Percentiles rank a stretch among this genome's conserved stretches.
phyloP scores from a whole-genome alignment of 2,888 invertebrate genomes.

The Bruchidius siliquastri region DNA sequence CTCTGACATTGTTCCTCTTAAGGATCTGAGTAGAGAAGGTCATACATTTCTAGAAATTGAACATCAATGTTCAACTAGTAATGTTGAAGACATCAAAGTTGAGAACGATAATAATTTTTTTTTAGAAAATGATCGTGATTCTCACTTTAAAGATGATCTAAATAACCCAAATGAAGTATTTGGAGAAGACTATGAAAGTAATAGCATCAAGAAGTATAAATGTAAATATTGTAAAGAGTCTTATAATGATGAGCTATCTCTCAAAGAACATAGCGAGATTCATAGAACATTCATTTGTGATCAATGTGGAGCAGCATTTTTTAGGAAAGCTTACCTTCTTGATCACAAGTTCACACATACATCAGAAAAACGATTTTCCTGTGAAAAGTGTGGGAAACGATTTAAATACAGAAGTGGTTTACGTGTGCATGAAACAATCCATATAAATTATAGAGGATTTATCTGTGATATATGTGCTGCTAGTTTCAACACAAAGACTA shows the following conservation, averaged over 20 bases:
- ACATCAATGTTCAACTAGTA: neutral
- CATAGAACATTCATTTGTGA: slow-evolving; percentile 26
- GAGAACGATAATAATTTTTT: no score
- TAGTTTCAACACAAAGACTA: slow-evolving; percentile 32
- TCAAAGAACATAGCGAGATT: slow-evolving; percentile 16
- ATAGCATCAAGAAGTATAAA: slow-evolving; percentile 9
- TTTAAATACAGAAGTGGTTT: slow-evolving; percentile 33
- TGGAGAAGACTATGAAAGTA: neutral
- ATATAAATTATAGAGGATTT: slow-evolving; percentile 30
- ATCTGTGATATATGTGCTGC: slow-evolving; percentile 35
- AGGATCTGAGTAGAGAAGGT: neutral
- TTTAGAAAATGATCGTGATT: neutral
- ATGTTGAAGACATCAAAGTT: neutral
- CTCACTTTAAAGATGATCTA: neutral
- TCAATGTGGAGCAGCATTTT: slow-evolving; percentile 24
- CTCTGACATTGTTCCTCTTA: neutral
- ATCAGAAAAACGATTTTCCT: slow-evolving; percentile 26
- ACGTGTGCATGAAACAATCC: slow-evolving; percentile 30
- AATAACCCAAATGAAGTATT: neutral
- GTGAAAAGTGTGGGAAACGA: slow-evolving; percentile 31
- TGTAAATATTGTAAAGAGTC: slow-evolving; percentile 15
- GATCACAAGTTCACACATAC: slow-evolving; percentile 28
- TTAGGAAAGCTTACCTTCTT: slow-evolving; percentile 23
- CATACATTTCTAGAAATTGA: neutral
- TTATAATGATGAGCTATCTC: slow-evolving; percentile 10